Evolutionary conservation across 2,888 invertebrate genomes (phyloP).

Genomic region (Physocephala rufipes): DNA sequence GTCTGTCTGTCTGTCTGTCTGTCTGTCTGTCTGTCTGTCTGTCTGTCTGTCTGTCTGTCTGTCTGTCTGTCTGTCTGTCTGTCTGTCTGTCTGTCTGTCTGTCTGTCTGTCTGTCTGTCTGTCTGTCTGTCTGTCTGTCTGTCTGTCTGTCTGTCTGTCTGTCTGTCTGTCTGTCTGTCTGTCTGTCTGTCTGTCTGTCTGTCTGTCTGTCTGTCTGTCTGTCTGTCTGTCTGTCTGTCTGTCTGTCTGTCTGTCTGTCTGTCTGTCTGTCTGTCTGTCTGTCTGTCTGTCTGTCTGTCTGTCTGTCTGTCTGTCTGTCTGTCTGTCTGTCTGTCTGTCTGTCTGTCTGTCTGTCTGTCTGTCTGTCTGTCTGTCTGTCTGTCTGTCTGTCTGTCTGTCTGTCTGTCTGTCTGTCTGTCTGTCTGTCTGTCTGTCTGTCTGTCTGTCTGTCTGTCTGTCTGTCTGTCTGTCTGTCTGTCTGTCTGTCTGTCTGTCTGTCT

Average conservation of each 20-base stretch:
- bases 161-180: conserved; percentile 16
- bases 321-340: conserved; percentile 15
- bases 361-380: conserved; percentile 8
- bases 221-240: conserved; percentile 6
- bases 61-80: conserved; percentile 13
- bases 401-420: conserved; percentile 15
- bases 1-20: conserved; percentile 17
- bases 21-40: conserved; percentile 15
- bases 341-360: conserved; percentile 13
- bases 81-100: conserved; percentile 17
- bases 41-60: conserved; percentile 17
- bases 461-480: conserved; percentile 19
- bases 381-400: conserved; percentile 12
- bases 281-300: conserved; percentile 17
- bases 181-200: conserved; percentile 13
- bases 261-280: conserved; percentile 15
- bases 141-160: conserved; percentile 17
- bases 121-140: conserved; percentile 19
- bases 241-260: conserved; percentile 17
- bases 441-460: conserved; percentile 15
- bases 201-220: conserved; percentile 12
- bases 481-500: conserved; percentile 16
- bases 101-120: conserved; percentile 17
- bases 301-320: conserved; percentile 13
- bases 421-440: conserved; percentile 8